A percentile compares a stretch with the other conserved stretches of the same genome.
phyloP scores from a whole-genome alignment of 1,140 invertebrate species.

The Anoplophora glabripennis region DNA sequence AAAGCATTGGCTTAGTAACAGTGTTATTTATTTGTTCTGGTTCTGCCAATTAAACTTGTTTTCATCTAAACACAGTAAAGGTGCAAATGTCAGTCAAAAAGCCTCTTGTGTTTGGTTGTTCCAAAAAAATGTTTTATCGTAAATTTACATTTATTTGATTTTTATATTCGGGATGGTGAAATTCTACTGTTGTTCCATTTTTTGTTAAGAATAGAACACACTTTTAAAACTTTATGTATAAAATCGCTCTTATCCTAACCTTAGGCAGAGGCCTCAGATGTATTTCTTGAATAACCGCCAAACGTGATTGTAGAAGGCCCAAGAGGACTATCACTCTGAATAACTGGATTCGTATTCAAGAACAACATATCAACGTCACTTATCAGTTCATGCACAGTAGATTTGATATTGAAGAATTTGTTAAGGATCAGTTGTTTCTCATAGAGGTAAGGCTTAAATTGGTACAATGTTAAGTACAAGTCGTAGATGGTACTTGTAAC shows the following conservation, averaged over 20 bases:
- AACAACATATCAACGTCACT: constrained; percentile 48
- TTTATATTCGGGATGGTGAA: too few relatives aligned
- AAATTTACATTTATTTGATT: too few relatives aligned
- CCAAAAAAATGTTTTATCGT: too few relatives aligned
- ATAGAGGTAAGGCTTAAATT: not conserved
- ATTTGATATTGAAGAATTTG: constrained; percentile 19
- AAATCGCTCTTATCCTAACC: constrained; percentile 34
- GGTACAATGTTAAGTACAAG: not conserved
- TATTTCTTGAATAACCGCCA: constrained; percentile 50
- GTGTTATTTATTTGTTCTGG: too few relatives aligned
- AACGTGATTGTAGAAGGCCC: constrained; percentile 52
- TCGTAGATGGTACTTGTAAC: constrained; percentile 15
- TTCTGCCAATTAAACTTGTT: too few relatives aligned
- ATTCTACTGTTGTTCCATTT: too few relatives aligned
- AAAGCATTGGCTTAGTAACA: too few relatives aligned
- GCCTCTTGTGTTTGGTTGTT: too few relatives aligned
- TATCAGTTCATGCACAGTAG: constrained; percentile 43
- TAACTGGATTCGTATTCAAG: constrained; percentile 22
- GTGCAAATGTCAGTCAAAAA: too few relatives aligned
- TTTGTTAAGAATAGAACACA: too few relatives aligned
- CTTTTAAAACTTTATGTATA: too few relatives aligned
- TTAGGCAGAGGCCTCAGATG: constrained; percentile 45
- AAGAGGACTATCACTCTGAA: constrained; percentile 48
- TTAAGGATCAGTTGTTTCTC: constrained; percentile 3
- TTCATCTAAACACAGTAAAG: too few relatives aligned